A percentile compares a stretch with the other conserved stretches of the same genome.
phyloP scores from a whole-genome alignment of 2,888 invertebrate species.

The Diaperis boleti region DNA sequence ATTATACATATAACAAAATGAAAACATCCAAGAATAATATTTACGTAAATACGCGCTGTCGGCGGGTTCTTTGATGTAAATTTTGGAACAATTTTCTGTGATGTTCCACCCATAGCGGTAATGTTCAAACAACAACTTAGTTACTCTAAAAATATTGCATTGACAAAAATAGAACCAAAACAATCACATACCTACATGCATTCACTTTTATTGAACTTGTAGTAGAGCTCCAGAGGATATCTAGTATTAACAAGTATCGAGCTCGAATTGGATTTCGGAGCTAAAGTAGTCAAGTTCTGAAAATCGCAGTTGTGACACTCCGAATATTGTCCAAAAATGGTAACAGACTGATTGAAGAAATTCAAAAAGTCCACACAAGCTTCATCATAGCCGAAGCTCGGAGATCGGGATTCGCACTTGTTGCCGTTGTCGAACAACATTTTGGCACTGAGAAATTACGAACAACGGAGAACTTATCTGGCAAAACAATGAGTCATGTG shows the following conservation, averaged over 20 bases:
- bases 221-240: constrained; percentile 59
- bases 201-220: constrained; percentile 44
- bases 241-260: constrained; percentile 62
- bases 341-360: constrained; percentile 51
- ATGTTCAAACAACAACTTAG: constrained; percentile 62
- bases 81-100: constrained; percentile 55
- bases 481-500: constrained; percentile 3
- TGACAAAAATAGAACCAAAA: neutral
- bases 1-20: constrained; percentile 40
- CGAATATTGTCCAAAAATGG: constrained; percentile 61
- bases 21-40: neutral
- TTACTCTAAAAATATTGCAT: constrained; percentile 50
- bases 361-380: constrained; percentile 65
- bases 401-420: constrained; percentile 55
- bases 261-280: constrained; percentile 49
- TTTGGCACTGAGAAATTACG: constrained; percentile 14
- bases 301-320: constrained; percentile 64
- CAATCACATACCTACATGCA: constrained; percentile 56
- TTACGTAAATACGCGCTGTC: constrained; percentile 66
- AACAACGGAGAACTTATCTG: neutral
- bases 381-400: constrained; percentile 61
- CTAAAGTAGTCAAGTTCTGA: constrained; percentile 55
- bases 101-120: constrained; percentile 65
- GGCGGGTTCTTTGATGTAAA: constrained; percentile 63
- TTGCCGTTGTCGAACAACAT: constrained; percentile 50